A percentile compares a stretch with the other conserved stretches of the same genome.
Evolutionary conservation across 2,888 invertebrate species (phyloP).

Genomic region (Eupithecia subumbrata): DNA sequence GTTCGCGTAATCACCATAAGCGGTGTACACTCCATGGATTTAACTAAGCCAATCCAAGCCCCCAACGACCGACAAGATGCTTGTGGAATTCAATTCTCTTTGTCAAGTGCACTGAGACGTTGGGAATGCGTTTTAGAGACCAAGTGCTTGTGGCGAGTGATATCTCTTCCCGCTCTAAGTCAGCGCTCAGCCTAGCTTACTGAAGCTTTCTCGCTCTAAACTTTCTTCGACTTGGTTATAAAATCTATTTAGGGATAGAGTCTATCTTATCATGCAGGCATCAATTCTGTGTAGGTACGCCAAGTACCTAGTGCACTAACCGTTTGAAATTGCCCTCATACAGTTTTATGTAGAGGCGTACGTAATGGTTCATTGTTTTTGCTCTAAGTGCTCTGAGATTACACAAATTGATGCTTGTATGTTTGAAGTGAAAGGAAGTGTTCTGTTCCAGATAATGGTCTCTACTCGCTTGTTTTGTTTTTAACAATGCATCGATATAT

Average conservation of each 20-base stretch:
- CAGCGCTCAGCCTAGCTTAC: conserved; percentile 46
- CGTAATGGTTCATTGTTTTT: conserved; percentile 76
- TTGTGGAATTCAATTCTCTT: conserved; percentile 71
- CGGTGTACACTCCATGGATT: conserved; percentile 45
- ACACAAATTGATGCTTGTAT: conserved; percentile 69
- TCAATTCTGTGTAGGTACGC: conserved; percentile 7
- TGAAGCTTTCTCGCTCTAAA: conserved; percentile 41
- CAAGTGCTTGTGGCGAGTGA: conserved; percentile 62
- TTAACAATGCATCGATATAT: conserved; percentile 58
- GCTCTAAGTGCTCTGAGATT: conserved; percentile 70
- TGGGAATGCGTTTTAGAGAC: conserved; percentile 63
- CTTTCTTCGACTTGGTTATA: background rate
- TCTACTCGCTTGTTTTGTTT: conserved; percentile 59
- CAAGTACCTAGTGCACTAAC: conserved; percentile 18
- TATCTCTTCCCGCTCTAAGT: conserved; percentile 55
- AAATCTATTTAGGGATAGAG: background rate
- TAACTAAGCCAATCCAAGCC: conserved; percentile 61
- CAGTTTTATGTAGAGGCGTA: conserved; percentile 49
- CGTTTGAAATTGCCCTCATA: conserved; percentile 31
- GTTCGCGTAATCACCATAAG: background rate
- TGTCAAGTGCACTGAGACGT: conserved; percentile 64
- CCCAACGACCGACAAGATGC: conserved; percentile 61
- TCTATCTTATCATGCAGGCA: conserved; percentile 5
- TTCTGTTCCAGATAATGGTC: conserved; percentile 63
- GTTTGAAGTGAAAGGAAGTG: conserved; percentile 73